Conservation (phyloP, 2,113 vertebrate genomes). For the Ochotona curzoniae region DNA sequence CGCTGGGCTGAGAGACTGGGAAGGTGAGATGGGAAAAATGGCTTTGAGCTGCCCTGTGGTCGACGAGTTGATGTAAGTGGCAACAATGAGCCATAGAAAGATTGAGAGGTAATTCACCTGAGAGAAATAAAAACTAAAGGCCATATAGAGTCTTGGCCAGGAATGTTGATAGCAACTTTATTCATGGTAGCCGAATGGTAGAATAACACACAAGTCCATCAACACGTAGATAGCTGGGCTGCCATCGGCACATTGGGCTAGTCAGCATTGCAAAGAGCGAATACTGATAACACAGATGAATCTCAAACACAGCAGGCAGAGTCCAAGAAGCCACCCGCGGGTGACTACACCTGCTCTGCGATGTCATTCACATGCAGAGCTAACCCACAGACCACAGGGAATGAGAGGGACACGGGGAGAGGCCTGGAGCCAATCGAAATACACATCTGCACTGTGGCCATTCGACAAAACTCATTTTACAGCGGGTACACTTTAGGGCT, state of each 20-base stretch:
- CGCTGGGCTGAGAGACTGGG: not conserved
- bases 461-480: not conserved
- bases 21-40: not conserved
- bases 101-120: not conserved
- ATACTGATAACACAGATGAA: not conserved
- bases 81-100: not conserved
- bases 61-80: not conserved
- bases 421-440: not conserved
- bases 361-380: too few species aligned
- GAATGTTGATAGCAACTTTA: not conserved
- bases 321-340: not conserved
- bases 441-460: not conserved
- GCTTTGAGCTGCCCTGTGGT: not conserved
- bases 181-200: not conserved
- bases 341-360: too few species aligned
- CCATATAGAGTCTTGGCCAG: not conserved
- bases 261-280: not conserved
- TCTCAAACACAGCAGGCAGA: not conserved
- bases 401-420: too few species aligned
- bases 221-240: not conserved
- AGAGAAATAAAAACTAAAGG: not conserved
- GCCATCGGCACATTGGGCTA: fast-evolving
- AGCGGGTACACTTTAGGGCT: not conserved
- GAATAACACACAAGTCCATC: not conserved
- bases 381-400: not conserved